Evolutionary conservation across 1,140 invertebrate genomes (phyloP), one percentile per base, ranked within the genome.

Genomic region (Atopsyche davidsoni): DNA sequence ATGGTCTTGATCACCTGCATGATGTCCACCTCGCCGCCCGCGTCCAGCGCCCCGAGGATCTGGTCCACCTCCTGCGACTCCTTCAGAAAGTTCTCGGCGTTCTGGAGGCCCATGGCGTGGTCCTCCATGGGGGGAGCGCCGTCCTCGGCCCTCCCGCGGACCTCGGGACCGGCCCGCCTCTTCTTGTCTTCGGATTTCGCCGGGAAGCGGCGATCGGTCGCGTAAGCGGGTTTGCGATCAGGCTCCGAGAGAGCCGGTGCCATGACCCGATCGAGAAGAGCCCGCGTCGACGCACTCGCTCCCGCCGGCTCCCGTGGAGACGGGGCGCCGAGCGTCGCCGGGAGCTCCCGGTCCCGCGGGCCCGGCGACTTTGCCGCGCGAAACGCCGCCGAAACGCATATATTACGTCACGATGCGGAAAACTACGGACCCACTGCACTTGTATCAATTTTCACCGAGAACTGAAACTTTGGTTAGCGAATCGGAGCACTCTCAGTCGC

Each of bases 1-100:
- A 83, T 75, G n/a, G 77, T 81, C 63, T 82, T 82, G 46, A 81
- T 81, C 11, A 78, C 80, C 63, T 79, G 79, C 32, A 85, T 67
- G 28, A 82, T 71, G 48, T 82, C 81, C n/a, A 62, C 61, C 46
- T 76, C 75, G 22, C 67, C 75, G 31, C 79, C 64, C 44, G 77
- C 76, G 22, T 66, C 75, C 34, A 80, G 66, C 61, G 79, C 79
- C 50, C 73, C 69, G 18, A 79, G 64, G 34, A 79, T 68, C 46
- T 78, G 73, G 39, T 80, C 77, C 65, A 77, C 72, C 55, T 79
- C 76, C 56, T 67, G 70, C 35, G 67, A 69, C 57, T 70, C 69
- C 54, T 70, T 74, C 17, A 61, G 65, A 48, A 71, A 61, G 58
- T 66, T 68, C 11, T 65, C 68, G 44, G 69, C 63, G 51, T 61